Base-by-base conservation (phyloP, 2,113 vertebrate species). In the Amphiprion percula region DNA sequence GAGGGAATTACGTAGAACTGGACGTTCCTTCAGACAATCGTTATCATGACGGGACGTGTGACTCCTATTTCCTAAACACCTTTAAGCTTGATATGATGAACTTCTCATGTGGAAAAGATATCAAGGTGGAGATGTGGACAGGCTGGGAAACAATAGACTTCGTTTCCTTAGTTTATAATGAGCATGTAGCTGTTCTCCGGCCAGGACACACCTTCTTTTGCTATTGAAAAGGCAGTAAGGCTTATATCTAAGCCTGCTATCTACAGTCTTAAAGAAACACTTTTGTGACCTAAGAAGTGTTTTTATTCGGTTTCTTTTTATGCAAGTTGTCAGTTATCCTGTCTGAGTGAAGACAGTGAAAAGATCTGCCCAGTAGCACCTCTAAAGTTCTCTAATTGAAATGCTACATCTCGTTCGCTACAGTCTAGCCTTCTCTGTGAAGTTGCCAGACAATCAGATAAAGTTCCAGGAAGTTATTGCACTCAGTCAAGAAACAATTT, bases 41-140 rank as follows among this genome's bases (percentile, higher is more conserved):
- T 44, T 15, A 21, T n/a, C 9, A 2, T 26, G 56, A 30, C 30
- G 67, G 85, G 84, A 90, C 87, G 46, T n/a, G 46, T 30, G 37
- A 53, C 47, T 50, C 17, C 39, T 68, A 49, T 69, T 86, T 87
- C 16, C 68, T 3, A 10, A 64, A 72, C 52, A 62, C 44, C 16
- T 30, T 68, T 24, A 56, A 63, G 41, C 24, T 75, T 9, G 5
- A 78, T 46, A 56, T 75, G 77, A 86, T 87, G 68, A 79, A 59
- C n/a, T 23, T 74, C 19, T 44, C 62, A 79, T 82, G 47, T 91
- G 88, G 87, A 65, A 90, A 91, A 77, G 5, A 1, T 24, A 77
- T 92, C 41, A 82, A 71, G 63, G 55, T 74, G 65, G 44, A 74
- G 41, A 28, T 49, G 63, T 59, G 12, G 6, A 0, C 39, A 41